Evolutionary conservation across 2,797 vertebrate species (phyloP).

Genomic region (Podargus strigoides): DNA sequence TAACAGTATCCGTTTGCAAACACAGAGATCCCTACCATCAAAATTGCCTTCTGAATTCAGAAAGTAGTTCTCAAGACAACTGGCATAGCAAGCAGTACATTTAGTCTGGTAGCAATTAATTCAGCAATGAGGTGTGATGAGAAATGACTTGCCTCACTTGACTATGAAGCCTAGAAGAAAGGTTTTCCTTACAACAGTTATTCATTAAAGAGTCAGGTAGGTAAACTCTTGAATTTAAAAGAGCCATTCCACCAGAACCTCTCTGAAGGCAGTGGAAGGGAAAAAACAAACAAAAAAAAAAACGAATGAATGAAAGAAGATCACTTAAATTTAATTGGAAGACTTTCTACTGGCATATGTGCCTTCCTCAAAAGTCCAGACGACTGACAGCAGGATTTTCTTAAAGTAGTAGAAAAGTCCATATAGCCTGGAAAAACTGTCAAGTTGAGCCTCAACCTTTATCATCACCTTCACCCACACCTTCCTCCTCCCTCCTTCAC

Average conservation of each 20-base stretch:
- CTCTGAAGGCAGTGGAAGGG: neutral
- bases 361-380: neutral
- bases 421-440: neutral
- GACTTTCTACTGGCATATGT: neutral
- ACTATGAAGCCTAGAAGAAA: neutral
- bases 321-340: neutral
- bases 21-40: neutral
- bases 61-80: neutral
- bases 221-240: neutral
- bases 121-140: neutral
- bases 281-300: too few species aligned
- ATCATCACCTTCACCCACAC: neutral
- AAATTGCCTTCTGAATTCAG: neutral
- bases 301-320: fast-evolving
- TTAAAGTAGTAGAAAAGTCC: neutral
- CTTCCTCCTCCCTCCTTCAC: fast-evolving
- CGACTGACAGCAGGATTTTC: neutral
- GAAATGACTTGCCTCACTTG: neutral
- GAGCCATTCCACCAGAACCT: neutral
- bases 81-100: neutral
- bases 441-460: neutral
- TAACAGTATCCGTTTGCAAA: slow-evolving; percentile 4
- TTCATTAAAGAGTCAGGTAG: neutral
- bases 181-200: neutral
- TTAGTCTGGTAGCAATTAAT: neutral